These are phyloP conservation scores for Lagodon rhomboides DNA, from an alignment of 2,797 vertebrate species.

Conservation along the genomic window DNA sequence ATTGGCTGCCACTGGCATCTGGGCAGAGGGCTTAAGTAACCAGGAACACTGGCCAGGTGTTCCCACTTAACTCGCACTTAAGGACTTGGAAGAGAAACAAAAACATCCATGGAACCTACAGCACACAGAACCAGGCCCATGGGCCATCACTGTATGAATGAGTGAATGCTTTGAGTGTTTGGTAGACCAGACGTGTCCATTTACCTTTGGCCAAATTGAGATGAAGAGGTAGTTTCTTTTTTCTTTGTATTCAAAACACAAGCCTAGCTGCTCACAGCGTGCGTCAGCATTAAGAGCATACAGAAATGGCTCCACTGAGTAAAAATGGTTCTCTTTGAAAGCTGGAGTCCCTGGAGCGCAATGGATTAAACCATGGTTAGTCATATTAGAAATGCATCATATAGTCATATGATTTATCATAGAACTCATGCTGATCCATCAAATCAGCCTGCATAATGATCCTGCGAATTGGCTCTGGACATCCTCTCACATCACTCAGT, in stretches of 20 bases:
- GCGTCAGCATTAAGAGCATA: background rate
- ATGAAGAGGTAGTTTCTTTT: background rate
- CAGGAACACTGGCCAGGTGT: no score
- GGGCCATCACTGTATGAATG: no score
- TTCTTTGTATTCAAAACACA: background rate
- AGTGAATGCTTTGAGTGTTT: no score
- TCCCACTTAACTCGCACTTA: no score
- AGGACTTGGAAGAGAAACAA: no score
- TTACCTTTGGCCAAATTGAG: background rate
- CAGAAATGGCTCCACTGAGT: background rate
- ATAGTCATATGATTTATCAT: constrained; percentile 5
- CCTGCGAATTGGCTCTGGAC: background rate
- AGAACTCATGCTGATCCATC: no score
- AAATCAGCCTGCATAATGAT: background rate
- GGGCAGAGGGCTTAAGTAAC: no score
- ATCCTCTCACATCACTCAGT: constrained; percentile 5
- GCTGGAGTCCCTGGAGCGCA: constrained; percentile 3
- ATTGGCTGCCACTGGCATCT: no score
- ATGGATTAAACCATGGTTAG: background rate
- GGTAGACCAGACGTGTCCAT: no score
- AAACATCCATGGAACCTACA: no score
- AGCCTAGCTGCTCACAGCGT: constrained; percentile 11
- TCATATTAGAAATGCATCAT: background rate
- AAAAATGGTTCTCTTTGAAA: constrained; percentile 6
- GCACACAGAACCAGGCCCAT: no score